phyloP scores from a whole-genome alignment of 2,797 vertebrate species.

The Enteromius trimaculatus region DNA sequence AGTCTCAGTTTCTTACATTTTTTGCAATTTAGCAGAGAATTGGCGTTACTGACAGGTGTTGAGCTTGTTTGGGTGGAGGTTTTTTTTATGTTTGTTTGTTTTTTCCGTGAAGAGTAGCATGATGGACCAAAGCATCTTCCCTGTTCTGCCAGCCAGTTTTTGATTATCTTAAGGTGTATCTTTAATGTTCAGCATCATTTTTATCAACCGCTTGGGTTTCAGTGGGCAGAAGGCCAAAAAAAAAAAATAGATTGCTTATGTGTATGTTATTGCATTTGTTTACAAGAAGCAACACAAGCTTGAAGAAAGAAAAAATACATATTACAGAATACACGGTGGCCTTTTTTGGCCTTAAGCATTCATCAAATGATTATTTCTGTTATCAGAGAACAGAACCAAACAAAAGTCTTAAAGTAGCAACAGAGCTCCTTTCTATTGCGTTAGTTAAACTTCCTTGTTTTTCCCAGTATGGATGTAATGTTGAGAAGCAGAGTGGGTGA shows the following conservation, averaged over 20 bases:
- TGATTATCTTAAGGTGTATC: background rate
- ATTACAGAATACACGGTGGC: background rate
- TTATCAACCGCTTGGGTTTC: background rate
- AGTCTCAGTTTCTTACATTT: background rate
- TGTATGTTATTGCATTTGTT: slow-evolving; percentile 33
- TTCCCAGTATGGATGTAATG: slow-evolving; percentile 15
- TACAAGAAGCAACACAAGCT: slow-evolving; percentile 7
- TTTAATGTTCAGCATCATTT: slow-evolving; percentile 12
- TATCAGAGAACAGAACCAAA: slow-evolving; percentile 44
- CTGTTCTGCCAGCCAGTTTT: slow-evolving; percentile 19
- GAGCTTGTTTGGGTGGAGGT: background rate
- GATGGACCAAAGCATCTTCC: slow-evolving; percentile 48
- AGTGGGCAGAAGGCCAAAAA: background rate
- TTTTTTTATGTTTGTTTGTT: background rate
- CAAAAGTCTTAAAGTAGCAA: slow-evolving; percentile 39
- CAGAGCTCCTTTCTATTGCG: background rate
- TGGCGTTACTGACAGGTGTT: slow-evolving; percentile 3
- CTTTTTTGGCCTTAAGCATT: slow-evolving; percentile 1
- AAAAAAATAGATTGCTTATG: background rate
- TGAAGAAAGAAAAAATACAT: background rate
- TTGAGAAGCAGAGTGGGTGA: slow-evolving; percentile 18
- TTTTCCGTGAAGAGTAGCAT: background rate
- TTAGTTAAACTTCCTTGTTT: slow-evolving; percentile 11
- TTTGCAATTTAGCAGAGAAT: background rate
- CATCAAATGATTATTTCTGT: slow-evolving; percentile 23